Base-by-base conservation (phyloP, 1,140 invertebrate genomes). In the Akabosia matsudoensis region DNA sequence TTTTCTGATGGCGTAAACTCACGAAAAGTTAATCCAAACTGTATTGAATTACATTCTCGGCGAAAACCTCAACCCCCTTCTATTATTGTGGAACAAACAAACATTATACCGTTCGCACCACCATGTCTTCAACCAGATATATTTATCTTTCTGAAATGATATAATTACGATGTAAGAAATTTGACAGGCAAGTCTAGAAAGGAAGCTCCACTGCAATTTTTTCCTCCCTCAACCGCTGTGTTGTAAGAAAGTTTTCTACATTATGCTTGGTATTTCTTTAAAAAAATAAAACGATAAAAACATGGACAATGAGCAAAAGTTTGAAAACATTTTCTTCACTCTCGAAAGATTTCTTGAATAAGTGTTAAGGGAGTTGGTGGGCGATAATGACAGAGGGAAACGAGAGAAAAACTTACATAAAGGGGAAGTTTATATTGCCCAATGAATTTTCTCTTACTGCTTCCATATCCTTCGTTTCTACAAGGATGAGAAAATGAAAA, bases 351-450 rank as follows among this genome's bases (percentile, higher is more conserved):
- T 45, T 45, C 37, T 45, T 45, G 37, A 45, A 45, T 56, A 13
- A 56, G 22, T 56, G 54, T 7, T 56, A 4, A 22, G 54, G 54
- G 54, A 67, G 61, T 67, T 67, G 26, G 31, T 67, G 61, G 61
- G 24, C 13, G 22, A n/a, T n/a, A 28, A 67, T 30, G 28, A 10
- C 7, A 67, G 61, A 13, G 14, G n/a, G 22, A 4, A 56, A 22
- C 14, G 54, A 56, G 54, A 24, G n/a, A 56, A 10, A 45, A 18
- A 10, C 18, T 45, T 61, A 14, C 26, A 61, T 24, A 10, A 24
- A 61, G 28, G 31, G 3, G 31, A 30, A 56, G 7, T 16, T 10
- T 61, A n/a, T 61, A 61, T 61, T 61, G 54, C 24, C 24, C 7
- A 61, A 61, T 61, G 24, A 61, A 61, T 61, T 61, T 24, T 61